Evolutionary conservation across 2,888 invertebrate genomes (phyloP).

Genomic region (Stratiomys singularior): DNA sequence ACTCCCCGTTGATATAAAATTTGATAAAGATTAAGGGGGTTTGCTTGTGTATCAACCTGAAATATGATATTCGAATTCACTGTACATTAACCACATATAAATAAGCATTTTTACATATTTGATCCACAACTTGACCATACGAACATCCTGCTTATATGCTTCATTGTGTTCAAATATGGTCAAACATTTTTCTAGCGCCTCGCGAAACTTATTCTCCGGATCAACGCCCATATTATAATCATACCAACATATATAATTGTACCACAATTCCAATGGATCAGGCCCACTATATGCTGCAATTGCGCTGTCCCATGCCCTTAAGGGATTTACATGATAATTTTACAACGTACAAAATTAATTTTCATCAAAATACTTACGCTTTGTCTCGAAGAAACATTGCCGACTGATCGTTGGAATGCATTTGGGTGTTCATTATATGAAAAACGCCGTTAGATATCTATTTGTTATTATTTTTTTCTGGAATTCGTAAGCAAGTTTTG

Average conservation of each 20-base stretch:
- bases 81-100: slow-evolving; percentile 5
- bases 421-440: slow-evolving; percentile 24
- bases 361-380: slow-evolving; percentile 53
- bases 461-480: background rate
- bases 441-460: background rate
- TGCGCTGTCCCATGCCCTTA: slow-evolving; percentile 84
- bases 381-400: slow-evolving; percentile 63
- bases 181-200: slow-evolving; percentile 86
- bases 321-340: background rate
- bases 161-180: slow-evolving; percentile 82
- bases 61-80: slow-evolving; percentile 50
- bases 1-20: slow-evolving; percentile 83
- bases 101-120: slow-evolving; percentile 80
- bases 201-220: slow-evolving; percentile 92
- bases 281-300: slow-evolving; percentile 85
- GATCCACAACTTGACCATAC: slow-evolving; percentile 89
- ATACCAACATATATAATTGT: slow-evolving; percentile 90
- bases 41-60: slow-evolving; percentile 80
- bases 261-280: slow-evolving; percentile 91
- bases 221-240: slow-evolving; percentile 80
- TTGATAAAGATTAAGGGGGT: slow-evolving; percentile 83
- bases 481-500: no score
- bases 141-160: slow-evolving; percentile 85
- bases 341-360: background rate
- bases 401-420: slow-evolving; percentile 52